Percentiles rank a stretch among this genome's conserved stretches.
Conservation (phyloP, 2,888 invertebrate genomes). For the Trichopria drosophilae region DNA sequence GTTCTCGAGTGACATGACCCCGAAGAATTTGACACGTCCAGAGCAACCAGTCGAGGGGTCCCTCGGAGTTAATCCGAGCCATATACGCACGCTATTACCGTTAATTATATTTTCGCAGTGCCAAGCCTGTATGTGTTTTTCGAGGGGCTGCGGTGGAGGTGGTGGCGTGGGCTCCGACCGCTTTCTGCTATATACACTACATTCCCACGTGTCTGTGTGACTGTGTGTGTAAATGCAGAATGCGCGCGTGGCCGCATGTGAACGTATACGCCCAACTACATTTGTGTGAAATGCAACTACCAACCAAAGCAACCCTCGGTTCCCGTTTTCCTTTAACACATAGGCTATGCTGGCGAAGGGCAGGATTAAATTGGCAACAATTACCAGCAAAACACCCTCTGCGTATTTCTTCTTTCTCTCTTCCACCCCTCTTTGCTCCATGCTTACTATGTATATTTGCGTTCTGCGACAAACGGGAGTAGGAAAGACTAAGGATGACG, state of each 20-base stretch:
- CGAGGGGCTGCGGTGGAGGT: constrained; percentile 34
- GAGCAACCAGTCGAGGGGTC: constrained; percentile 11
- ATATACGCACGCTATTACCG: constrained; percentile 58
- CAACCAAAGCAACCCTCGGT: constrained; percentile 32
- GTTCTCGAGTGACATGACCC: constrained; percentile 37
- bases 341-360: constrained; percentile 60
- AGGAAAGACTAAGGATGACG: no score
- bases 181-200: no score
- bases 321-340: constrained; percentile 54
- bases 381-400: constrained; percentile 65
- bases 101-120: constrained; percentile 57
- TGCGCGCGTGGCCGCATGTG: constrained; percentile 30
- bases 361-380: constrained; percentile 70
- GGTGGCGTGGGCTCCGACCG: constrained; percentile 32
- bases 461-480: no score
- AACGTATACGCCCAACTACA: constrained; percentile 28
- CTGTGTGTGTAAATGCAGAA: no score
- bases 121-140: constrained; percentile 37
- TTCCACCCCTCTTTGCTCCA: constrained; percentile 40
- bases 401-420: constrained; percentile 48
- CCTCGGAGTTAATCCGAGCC: constrained; percentile 52
- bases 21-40: constrained; percentile 48
- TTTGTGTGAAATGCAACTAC: constrained; percentile 19
- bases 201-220: constrained; percentile 34
- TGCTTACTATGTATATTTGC: no score